These are phyloP conservation scores for Marmota monax DNA, from an alignment of 2,113 vertebrate genomes.

Conservation along the genomic window DNA sequence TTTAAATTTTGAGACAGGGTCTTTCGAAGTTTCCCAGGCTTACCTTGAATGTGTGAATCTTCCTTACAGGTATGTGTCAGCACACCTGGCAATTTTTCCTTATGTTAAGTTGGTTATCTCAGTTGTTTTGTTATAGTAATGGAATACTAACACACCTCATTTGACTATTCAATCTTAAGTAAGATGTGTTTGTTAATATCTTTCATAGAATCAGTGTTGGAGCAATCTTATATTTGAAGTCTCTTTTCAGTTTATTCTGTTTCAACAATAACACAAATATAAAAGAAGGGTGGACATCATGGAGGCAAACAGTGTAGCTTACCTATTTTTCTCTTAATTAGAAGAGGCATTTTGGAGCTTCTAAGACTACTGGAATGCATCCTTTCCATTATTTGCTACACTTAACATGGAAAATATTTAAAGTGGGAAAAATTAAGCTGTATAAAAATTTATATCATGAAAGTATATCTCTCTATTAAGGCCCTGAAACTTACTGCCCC, in stretches of 20 bases:
- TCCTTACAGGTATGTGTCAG: too few relatives aligned
- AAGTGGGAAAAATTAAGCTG: slow-evolving; percentile 22
- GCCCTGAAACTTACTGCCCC: background rate
- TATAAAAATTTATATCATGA: background rate
- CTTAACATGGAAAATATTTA: background rate
- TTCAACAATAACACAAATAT: background rate
- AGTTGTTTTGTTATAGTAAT: background rate
- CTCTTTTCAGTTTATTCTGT: background rate
- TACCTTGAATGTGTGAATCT: too few relatives aligned
- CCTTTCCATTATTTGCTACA: background rate
- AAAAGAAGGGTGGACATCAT: background rate
- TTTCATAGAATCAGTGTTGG: background rate
- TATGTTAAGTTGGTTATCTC: background rate
- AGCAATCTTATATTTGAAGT: background rate
- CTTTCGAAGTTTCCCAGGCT: too few relatives aligned
- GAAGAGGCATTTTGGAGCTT: background rate
- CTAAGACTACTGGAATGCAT: background rate
- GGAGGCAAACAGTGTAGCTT: background rate
- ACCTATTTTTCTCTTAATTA: background rate
- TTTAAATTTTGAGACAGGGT: too few relatives aligned
- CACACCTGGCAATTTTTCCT: too few relatives aligned
- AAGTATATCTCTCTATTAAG: background rate
- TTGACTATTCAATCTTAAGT: background rate
- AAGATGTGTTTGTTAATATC: background rate
- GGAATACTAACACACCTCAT: background rate